A percentile compares a stretch with the other conserved stretches of the same genome.
phyloP scores from a whole-genome alignment of 2,113 vertebrate species.

The Cnemophilus loriae region DNA sequence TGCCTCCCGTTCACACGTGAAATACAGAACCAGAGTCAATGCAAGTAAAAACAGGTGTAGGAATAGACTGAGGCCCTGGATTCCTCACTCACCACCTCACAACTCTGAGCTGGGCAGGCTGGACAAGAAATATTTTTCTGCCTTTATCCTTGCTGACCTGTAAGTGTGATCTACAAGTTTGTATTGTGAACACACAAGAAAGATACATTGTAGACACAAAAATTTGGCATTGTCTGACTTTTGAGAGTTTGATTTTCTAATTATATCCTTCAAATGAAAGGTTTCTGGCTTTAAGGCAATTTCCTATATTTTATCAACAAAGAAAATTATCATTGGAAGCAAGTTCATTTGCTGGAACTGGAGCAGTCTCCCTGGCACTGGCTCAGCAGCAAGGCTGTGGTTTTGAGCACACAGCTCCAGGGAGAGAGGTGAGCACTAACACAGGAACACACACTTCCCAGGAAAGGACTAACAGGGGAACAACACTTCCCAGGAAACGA shows the following conservation, averaged over 20 bases:
- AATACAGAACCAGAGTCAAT: not conserved
- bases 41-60: not conserved
- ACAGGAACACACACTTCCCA: not conserved
- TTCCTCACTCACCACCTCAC: not conserved
- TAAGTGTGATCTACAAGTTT: not conserved
- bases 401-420: not conserved
- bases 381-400: not conserved
- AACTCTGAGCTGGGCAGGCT: not conserved
- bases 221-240: not conserved
- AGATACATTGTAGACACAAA: not conserved
- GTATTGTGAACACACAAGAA: rapidly evolving
- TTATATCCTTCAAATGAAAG: not conserved
- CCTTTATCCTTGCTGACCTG: not conserved
- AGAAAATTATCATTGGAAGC: not conserved
- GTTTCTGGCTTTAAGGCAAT: not conserved
- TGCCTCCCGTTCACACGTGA: not conserved
- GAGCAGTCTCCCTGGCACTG: not conserved
- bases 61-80: not conserved
- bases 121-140: not conserved
- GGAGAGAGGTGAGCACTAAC: not conserved
- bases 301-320: not conserved
- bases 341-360: not conserved
- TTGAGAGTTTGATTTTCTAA: not conserved
- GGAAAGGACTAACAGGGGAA: not conserved
- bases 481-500: not conserved